A percentile compares a stretch with the other conserved stretches of the same genome.
Evolutionary conservation across 1,140 invertebrate species (phyloP).

Genomic region (Bombus superbus): DNA sequence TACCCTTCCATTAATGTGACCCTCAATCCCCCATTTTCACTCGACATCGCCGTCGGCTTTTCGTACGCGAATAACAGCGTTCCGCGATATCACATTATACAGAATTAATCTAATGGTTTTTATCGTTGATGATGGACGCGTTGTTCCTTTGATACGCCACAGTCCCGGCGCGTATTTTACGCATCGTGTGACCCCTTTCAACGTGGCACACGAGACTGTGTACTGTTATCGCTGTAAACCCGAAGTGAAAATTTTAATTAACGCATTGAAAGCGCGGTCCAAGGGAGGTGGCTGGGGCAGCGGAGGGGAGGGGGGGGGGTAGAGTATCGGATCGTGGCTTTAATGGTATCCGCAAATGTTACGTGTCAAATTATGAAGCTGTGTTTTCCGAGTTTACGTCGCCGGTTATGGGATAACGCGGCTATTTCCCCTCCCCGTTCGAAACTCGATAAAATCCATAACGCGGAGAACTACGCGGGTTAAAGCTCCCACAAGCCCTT

Average conservation of each 20-base stretch:
- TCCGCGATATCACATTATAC: conserved; percentile 10
- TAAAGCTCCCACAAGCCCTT: neutral
- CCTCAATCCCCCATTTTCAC: neutral
- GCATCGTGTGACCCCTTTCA: neutral
- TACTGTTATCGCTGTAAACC: conserved; percentile 11
- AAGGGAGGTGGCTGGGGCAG: no score
- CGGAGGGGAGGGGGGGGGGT: no score
- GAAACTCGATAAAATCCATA: conserved; percentile 42
- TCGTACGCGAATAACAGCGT: conserved; percentile 4
- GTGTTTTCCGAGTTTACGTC: conserved; percentile 39
- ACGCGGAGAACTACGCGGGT: neutral
- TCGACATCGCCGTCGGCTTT: neutral
- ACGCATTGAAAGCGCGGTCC: conserved; percentile 22
- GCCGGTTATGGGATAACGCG: conserved; percentile 28
- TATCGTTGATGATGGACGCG: neutral
- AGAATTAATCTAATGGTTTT: conserved; percentile 26
- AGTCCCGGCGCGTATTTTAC: neutral
- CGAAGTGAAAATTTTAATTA: conserved; percentile 45
- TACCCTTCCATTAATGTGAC: conserved; percentile 25
- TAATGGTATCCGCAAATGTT: conserved; percentile 46
- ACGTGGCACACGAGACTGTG: neutral
- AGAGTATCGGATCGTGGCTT: conserved; percentile 7
- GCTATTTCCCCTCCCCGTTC: conserved; percentile 8
- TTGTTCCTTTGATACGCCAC: conserved; percentile 4
- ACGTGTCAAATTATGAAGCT: conserved; percentile 43